Conservation (phyloP, 2,797 vertebrate species). For the Ptychadena robeensis region DNA sequence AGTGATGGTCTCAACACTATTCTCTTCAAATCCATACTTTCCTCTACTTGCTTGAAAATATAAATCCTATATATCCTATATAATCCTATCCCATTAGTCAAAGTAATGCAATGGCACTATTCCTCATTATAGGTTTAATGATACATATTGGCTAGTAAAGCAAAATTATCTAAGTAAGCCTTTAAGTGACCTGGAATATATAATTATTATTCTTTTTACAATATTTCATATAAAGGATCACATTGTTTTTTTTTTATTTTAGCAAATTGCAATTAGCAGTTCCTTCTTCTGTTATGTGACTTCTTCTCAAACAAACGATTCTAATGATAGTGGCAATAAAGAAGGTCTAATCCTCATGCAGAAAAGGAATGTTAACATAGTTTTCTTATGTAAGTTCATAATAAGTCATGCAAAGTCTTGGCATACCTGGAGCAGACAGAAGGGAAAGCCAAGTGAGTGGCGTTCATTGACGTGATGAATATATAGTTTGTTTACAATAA, state of each 20-base stretch:
- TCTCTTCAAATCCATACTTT: too few relatives aligned
- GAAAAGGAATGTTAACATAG: constrained; percentile 36
- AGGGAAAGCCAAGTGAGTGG: not conserved
- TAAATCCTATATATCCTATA: too few relatives aligned
- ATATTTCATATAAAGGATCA: not conserved
- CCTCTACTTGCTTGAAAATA: too few relatives aligned
- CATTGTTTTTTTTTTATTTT: not conserved
- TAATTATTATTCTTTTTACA: too few relatives aligned
- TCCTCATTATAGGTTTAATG: too few relatives aligned
- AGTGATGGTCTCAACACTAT: too few relatives aligned
- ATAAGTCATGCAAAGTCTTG: constrained; percentile 46
- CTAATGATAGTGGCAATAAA: constrained; percentile 25
- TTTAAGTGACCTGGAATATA: not conserved
- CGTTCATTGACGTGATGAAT: not conserved
- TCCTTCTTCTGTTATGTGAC: constrained; percentile 17
- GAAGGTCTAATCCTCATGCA: constrained; percentile 25
- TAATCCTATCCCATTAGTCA: too few relatives aligned
- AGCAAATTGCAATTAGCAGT: not conserved
- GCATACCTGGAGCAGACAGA: constrained; percentile 6
- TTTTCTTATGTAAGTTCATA: constrained; percentile 39
- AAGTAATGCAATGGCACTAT: too few relatives aligned
- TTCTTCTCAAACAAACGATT: constrained; percentile 32
- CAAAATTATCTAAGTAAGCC: not conserved
- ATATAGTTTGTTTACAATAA: too few relatives aligned
- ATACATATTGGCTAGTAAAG: too few relatives aligned